Evolutionary conservation across 1,140 invertebrate species (phyloP).

Genomic region (Danaus melanippus): DNA sequence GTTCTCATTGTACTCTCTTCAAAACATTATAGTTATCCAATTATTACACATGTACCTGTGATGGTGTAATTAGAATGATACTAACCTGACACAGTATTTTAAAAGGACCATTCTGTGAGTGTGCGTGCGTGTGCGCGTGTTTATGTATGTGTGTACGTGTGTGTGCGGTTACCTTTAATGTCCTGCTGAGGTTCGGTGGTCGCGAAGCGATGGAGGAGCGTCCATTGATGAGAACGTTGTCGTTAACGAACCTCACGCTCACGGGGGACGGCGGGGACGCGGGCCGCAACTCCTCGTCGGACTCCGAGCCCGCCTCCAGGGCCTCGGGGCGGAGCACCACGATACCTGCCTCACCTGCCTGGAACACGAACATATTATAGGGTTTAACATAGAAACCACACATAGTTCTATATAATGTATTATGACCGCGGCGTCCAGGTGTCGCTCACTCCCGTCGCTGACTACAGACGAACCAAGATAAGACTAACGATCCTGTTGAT

Average conservation of each 20-base stretch:
- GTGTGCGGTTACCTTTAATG: background rate
- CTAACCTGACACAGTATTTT: too few relatives aligned
- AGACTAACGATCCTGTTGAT: too few relatives aligned
- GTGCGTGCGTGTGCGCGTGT: too few relatives aligned
- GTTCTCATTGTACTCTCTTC: too few relatives aligned
- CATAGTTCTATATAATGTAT: background rate
- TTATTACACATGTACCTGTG: too few relatives aligned
- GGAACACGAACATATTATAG: slow-evolving; percentile 19
- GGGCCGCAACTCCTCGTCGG: slow-evolving; percentile 76
- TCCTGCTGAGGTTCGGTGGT: slow-evolving; percentile 20
- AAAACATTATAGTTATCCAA: too few relatives aligned
- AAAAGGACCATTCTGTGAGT: too few relatives aligned
- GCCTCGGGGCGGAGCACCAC: slow-evolving; percentile 71
- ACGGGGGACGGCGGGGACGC: slow-evolving; percentile 82
- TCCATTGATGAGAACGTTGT: slow-evolving; percentile 91
- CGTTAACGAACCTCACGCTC: slow-evolving; percentile 87
- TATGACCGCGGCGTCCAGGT: too few relatives aligned
- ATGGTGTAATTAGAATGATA: too few relatives aligned
- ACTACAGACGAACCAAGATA: too few relatives aligned
- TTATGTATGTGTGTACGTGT: too few relatives aligned
- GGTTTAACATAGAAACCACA: slow-evolving; percentile 2
- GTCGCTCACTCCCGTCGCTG: too few relatives aligned
- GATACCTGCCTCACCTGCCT: slow-evolving; percentile 81
- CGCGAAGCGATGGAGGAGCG: slow-evolving; percentile 46
- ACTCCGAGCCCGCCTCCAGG: slow-evolving; percentile 38